Base-by-base conservation (phyloP, 1,140 invertebrate genomes). In the Calliphora vicina region DNA sequence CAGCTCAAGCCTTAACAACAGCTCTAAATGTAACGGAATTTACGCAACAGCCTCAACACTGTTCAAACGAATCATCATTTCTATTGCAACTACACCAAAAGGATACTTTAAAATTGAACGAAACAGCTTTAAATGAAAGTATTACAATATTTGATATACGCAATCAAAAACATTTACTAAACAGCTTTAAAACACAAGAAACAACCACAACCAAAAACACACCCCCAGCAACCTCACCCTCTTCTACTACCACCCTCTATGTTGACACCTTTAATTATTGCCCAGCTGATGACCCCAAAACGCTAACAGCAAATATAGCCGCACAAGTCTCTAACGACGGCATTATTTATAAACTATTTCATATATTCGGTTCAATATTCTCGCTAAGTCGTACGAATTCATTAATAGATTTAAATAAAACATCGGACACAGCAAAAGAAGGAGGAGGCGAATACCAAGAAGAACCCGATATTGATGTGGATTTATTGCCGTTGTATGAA, bases 71-170 rank as follows among this genome's bases (percentile, higher is more conserved):
- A n/a, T 78, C 50, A 25, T 72, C 82, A 25, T 83, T 80, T 72
- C 78, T 83, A 20, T 35, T 42, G 27, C 76, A 80, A 42, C 42
- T 83, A 80, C 57, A 83, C 25, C 50, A 43, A 20, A 27, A 71
- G 9, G 17, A 71, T 20, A 43, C 27, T 42, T 67, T 42, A 43
- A 20, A 72, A 45, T 4, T 61, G 10, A 20, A 15, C 13, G 29
- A 82, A 43, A 57, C 12, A 13, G 25, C 13, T 12, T 23, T 57
- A 2, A n/a, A 71, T 78, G 87, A 89, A 72, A 89, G 87, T 76
- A 88, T 89, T 57, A 86, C 89, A 17, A 84, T 89, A 45, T 89
- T 89, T 61, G 87, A 89, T 35, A 88, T 89, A 50, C 86, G 87
- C 45, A 87, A 82, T 84, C 81, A 84, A n/a, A 78, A 67, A 5